These are phyloP conservation scores for Acridotheres tristis DNA, from an alignment of 2,797 vertebrate species.

Conservation along the genomic window DNA sequence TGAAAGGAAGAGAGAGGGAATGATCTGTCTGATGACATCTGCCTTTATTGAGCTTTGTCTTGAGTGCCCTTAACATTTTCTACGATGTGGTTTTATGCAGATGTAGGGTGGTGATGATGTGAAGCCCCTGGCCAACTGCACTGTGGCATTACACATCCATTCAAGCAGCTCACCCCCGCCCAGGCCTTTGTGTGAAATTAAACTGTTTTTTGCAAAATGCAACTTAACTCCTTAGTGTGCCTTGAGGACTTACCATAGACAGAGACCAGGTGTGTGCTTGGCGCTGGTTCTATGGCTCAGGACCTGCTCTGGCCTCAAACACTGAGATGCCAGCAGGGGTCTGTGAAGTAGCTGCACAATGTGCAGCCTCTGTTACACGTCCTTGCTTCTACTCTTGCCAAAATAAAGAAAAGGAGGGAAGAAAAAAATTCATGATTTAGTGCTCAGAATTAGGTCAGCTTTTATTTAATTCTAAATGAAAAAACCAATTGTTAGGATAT, in stretches of 20 bases:
- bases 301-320: not conserved
- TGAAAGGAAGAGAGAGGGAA: not conserved
- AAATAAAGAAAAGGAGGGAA: not conserved
- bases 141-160: not conserved
- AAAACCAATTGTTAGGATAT: not conserved
- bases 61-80: not conserved
- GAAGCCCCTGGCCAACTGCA: not conserved
- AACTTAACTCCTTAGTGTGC: not conserved
- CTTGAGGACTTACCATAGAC: not conserved
- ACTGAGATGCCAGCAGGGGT: not conserved
- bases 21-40: not conserved
- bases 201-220: not conserved
- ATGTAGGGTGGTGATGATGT: not conserved
- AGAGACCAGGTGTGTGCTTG: not conserved
- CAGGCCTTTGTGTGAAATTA: not conserved
- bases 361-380: not conserved
- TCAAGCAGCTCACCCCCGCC: not conserved
- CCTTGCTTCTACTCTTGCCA: not conserved
- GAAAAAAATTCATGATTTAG: not conserved
- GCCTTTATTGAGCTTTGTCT: not conserved
- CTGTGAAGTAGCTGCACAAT: not conserved
- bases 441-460: slow-evolving; percentile 1
- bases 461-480: slow-evolving; percentile 26
- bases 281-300: not conserved
- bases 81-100: not conserved